Evolutionary conservation across 2,113 vertebrate species (phyloP).

Genomic region (Bubo bubo): DNA sequence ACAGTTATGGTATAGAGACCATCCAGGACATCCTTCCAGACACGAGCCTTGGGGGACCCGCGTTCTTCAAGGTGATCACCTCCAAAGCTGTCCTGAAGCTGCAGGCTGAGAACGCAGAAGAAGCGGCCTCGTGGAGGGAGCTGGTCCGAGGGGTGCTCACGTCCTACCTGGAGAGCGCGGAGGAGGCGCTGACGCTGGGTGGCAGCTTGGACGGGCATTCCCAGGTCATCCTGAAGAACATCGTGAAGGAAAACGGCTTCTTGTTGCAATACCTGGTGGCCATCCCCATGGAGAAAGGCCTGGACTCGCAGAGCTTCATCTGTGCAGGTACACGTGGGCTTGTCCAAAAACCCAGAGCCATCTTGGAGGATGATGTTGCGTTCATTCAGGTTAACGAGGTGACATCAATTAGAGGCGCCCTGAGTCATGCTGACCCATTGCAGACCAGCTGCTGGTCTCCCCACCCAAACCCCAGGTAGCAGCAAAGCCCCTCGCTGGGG

Average conservation of each 20-base stretch:
- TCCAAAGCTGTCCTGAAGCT: conserved; percentile 84
- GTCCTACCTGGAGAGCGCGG: conserved; percentile 85
- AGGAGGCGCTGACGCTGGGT: conserved; percentile 75
- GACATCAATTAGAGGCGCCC: background rate
- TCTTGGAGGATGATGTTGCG: background rate
- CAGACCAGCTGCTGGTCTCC: background rate
- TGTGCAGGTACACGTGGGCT: conserved; percentile 84
- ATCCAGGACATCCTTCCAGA: conserved; percentile 92
- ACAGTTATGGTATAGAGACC: conserved; percentile 79
- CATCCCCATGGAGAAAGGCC: conserved; percentile 87
- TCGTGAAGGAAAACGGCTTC: conserved; percentile 77
- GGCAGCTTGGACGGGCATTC: conserved; percentile 79
- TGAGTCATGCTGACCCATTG: background rate
- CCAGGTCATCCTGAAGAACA: conserved; percentile 73
- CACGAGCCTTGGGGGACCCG: conserved; percentile 83
- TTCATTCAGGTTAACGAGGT: background rate
- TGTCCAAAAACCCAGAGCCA: background rate
- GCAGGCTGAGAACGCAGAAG: conserved; percentile 79
- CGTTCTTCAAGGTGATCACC: conserved; percentile 90
- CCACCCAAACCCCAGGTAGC: background rate
- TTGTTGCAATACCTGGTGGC: conserved; percentile 85
- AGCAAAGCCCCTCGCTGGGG: background rate
- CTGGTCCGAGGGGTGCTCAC: conserved; percentile 86
- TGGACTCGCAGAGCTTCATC: conserved; percentile 91
- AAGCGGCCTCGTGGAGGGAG: conserved; percentile 85